Base-by-base conservation (phyloP, 2,113 vertebrate species). In the Osmerus eperlanus region DNA sequence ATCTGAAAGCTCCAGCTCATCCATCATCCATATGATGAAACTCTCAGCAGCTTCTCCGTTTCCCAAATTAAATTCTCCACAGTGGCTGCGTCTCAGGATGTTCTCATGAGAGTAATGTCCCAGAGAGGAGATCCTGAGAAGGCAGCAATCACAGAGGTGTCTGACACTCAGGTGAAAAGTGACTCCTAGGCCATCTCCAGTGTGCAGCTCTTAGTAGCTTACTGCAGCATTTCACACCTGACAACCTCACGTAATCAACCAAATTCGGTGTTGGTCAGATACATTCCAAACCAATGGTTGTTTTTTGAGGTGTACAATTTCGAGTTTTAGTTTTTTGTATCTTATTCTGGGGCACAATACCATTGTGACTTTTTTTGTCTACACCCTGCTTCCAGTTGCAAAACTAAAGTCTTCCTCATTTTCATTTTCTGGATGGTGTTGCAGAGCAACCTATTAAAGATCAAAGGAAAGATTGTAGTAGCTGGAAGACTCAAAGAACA, bases 31-130 rank as follows among this genome's bases (percentile, higher is more conserved):
- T n/a, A 21, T 66, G 77, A 84, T 53, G 72, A 82, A 81, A 81
- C 78, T 75, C 68, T 68, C 68, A n/a, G 83, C 73, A 72, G 74
- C 7, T 71, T 67, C 75, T 81, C 68, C 64, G 79, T 78, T 83
- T 77, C 84, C 78, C 77, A 85, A 82, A 89, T 90, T 79, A 88
- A 87, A 85, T 85, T 84, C 81, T 85, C 83, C 81, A 81, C 80
- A 77, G 81, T 67, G 79, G 74, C 67, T 80, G 80, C 81, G 64
- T 76, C 70, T 68, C 55, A 78, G 77, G 76, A 76, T 77, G 80
- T 74, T 78, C 79, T 65, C 63, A 21, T 67, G 73, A 68, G 72
- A 80, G 67, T 74, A 73, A 64, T 81, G 79, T 79, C 59, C 14
- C 73, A 74, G 70, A 75, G 78, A 69, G 71, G 68, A 72, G 58